Evolutionary conservation across 1,140 invertebrate species (phyloP).

Genomic region (Pentalonia nigronervosa): DNA sequence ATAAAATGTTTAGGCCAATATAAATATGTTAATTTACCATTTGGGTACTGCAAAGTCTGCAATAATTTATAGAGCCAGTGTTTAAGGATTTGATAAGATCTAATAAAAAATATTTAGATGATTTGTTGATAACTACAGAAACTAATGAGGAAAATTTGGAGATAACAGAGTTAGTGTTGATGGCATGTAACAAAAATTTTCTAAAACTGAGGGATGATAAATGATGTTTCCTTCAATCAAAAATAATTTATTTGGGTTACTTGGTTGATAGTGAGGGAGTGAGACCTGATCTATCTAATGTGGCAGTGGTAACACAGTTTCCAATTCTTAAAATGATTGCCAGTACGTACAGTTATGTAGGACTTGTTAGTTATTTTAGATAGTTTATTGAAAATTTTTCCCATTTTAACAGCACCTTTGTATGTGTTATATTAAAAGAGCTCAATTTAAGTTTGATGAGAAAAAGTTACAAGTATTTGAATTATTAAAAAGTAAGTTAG

Average conservation of each 20-base stretch:
- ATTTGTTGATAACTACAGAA: background rate
- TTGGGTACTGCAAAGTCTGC: slow-evolving; percentile 8
- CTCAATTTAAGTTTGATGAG: background rate
- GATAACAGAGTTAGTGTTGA: background rate
- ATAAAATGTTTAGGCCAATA: slow-evolving; percentile 12
- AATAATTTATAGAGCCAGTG: background rate
- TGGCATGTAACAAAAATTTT: background rate
- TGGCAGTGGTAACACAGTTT: no score
- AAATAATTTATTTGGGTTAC: no score
- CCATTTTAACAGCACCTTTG: background rate
- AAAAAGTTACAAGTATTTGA: background rate
- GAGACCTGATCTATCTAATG: no score
- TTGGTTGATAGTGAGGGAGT: no score
- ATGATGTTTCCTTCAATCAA: background rate
- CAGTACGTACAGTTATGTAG: no score
- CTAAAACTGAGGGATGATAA: background rate
- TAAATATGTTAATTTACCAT: background rate
- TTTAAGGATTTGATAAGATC: background rate
- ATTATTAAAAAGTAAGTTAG: background rate
- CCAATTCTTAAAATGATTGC: no score
- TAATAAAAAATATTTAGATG: background rate
- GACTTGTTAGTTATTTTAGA: no score
- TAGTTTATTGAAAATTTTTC: background rate
- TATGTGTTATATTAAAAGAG: slow-evolving; percentile 1
- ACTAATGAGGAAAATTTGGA: background rate